These are phyloP conservation scores for Microctenopoma lineatum DNA, from an alignment of 2,797 vertebrate species.

Conservation along the genomic window DNA sequence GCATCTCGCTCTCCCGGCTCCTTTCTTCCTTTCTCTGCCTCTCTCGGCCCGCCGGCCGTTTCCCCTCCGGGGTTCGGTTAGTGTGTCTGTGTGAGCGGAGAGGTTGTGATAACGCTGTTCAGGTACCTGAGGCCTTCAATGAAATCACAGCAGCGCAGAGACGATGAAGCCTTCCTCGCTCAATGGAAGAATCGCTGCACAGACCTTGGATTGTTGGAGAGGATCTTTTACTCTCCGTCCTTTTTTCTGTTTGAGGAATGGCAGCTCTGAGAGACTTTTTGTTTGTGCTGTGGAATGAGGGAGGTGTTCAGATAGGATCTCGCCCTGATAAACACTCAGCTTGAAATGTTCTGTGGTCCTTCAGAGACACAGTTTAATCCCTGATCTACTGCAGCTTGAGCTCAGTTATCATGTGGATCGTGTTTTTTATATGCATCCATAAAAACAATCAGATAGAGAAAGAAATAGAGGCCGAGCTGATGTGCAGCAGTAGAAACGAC, in stretches of 20 bases:
- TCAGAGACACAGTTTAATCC: no score
- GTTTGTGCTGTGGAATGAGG: neutral
- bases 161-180: slow-evolving; percentile 38
- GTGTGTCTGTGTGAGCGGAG: neutral
- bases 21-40: slow-evolving; percentile 1
- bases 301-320: neutral
- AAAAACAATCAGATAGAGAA: no score
- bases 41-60: slow-evolving; percentile 16
- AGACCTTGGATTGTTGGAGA: slow-evolving; percentile 44
- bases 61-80: slow-evolving; percentile 19
- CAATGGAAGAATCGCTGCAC: slow-evolving; percentile 35
- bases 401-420: no score
- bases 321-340: no score
- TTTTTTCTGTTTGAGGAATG: neutral
- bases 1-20: neutral
- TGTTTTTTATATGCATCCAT: no score
- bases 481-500: no score
- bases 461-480: no score
- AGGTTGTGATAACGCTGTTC: slow-evolving; percentile 29
- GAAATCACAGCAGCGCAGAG: slow-evolving; percentile 40
- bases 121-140: slow-evolving; percentile 32
- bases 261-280: neutral
- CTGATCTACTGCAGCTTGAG: no score
- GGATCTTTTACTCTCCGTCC: slow-evolving; percentile 1
- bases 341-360: no score